phyloP scores from a whole-genome alignment of 2,888 invertebrate species.

The Thymelicus acteon region DNA sequence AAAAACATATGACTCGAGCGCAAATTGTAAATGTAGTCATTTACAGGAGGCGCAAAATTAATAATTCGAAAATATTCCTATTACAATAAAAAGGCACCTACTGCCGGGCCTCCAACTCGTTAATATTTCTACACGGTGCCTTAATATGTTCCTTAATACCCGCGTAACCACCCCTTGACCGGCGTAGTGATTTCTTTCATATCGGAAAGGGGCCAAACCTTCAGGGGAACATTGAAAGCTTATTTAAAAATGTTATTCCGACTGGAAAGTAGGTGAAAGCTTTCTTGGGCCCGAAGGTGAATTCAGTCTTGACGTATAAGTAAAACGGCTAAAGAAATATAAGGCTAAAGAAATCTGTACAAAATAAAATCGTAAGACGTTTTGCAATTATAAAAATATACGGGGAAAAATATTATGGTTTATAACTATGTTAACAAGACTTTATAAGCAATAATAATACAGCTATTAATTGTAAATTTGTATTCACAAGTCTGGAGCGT shows the following conservation, averaged over 20 bases:
- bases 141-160: slow-evolving; percentile 15
- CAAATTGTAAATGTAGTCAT: too few relatives aligned
- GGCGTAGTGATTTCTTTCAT: slow-evolving; percentile 21
- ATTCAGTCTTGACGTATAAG: neutral
- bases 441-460: too few relatives aligned
- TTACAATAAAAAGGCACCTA: too few relatives aligned
- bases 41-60: too few relatives aligned
- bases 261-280: slow-evolving; percentile 26
- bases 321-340: slow-evolving; percentile 5
- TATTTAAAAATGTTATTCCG: slow-evolving; percentile 27
- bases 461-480: too few relatives aligned
- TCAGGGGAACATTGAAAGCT: slow-evolving; percentile 13
- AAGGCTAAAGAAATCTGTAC: neutral
- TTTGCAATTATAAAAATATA: too few relatives aligned
- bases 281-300: slow-evolving; percentile 18
- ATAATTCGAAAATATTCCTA: too few relatives aligned
- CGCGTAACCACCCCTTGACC: slow-evolving; percentile 27
- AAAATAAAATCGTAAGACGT: too few relatives aligned
- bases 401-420: too few relatives aligned
- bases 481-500: too few relatives aligned
- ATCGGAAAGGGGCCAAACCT: slow-evolving; percentile 17
- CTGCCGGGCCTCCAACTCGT: neutral
- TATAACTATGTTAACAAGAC: too few relatives aligned
- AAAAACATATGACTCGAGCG: too few relatives aligned
- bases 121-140: neutral